These are phyloP conservation scores for Microctonus brassicae DNA, from an alignment of 2,888 invertebrate species.

Conservation along the genomic window DNA sequence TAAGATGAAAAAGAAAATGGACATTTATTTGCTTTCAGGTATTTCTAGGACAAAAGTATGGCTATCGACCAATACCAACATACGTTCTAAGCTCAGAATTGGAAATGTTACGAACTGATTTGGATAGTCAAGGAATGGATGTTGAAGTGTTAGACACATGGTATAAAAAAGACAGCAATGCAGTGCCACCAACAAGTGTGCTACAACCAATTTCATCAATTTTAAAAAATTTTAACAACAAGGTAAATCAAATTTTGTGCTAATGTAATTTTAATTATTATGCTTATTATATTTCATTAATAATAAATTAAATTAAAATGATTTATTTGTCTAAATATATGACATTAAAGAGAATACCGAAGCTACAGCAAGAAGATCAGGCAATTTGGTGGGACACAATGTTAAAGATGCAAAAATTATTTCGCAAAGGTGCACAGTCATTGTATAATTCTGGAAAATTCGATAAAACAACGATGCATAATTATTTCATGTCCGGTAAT, in stretches of 20 bases:
- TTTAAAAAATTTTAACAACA: constrained; percentile 96
- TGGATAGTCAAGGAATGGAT: constrained; percentile 86
- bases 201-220: constrained; percentile 98
- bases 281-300: constrained; percentile 2
- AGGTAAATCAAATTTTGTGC: constrained; percentile 73
- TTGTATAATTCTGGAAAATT: constrained; percentile 87
- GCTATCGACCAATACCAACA: constrained; percentile 97
- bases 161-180: constrained; percentile 97
- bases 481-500: constrained; percentile 96
- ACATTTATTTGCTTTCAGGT: constrained; percentile 72
- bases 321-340: background rate
- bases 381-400: constrained; percentile 98
- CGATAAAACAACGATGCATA: constrained; percentile 94
- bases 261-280: background rate
- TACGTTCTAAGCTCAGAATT: constrained; percentile 93
- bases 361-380: constrained; percentile 96
- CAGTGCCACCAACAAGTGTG: constrained; percentile 94
- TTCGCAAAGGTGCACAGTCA: constrained; percentile 92
- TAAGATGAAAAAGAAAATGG: background rate
- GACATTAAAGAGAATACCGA: constrained; percentile 83
- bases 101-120: constrained; percentile 86
- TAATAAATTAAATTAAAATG: background rate
- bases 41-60: constrained; percentile 97
- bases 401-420: constrained; percentile 93
- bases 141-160: constrained; percentile 89